Evolutionary conservation across 2,797 vertebrate species (phyloP).

Genomic region (Cyprinella venusta): DNA sequence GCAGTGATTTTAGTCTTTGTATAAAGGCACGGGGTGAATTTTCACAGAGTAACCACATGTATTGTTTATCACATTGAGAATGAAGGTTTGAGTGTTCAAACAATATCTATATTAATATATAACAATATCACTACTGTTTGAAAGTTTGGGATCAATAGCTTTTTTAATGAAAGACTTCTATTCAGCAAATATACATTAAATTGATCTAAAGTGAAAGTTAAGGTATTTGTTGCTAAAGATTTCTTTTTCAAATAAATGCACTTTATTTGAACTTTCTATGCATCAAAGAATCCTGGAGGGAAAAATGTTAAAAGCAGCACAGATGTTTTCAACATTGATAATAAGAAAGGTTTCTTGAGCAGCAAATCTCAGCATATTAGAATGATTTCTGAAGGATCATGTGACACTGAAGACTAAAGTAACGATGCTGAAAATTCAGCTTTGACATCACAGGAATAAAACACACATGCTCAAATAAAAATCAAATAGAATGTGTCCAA

Average conservation of each 20-base stretch:
- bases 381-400: background rate
- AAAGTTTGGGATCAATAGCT: background rate
- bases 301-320: background rate
- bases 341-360: background rate
- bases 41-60: background rate
- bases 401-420: background rate
- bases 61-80: background rate
- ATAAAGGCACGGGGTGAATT: background rate
- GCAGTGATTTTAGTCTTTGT: background rate
- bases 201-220: background rate
- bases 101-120: no score
- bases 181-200: background rate
- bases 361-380: background rate
- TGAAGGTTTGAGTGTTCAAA: background rate
- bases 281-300: background rate
- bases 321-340: background rate
- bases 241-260: background rate
- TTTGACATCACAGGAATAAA: background rate
- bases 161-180: background rate
- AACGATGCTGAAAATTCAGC: conserved; percentile 8
- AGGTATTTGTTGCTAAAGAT: background rate
- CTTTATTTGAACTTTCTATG: background rate
- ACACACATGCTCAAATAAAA: background rate
- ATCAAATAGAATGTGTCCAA: background rate
- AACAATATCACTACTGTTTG: background rate